Evolutionary conservation across 2,797 vertebrate species (phyloP), one percentile per base, ranked within the genome.

Genomic region (Danio kyathit): DNA sequence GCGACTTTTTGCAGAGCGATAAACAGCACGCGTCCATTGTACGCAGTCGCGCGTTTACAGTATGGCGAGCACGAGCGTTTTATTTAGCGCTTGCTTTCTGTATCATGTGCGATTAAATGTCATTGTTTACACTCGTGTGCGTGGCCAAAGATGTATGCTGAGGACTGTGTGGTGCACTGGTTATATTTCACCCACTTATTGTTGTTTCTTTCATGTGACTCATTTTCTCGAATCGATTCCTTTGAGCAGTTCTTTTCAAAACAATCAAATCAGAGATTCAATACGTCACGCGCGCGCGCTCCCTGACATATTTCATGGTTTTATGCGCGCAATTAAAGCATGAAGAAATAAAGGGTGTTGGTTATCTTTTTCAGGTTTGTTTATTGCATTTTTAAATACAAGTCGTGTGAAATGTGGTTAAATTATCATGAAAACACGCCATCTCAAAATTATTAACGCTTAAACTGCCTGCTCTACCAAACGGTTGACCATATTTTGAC

Each of bases 111-210:
- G 40, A 3, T 40, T 10, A 67, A 76, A 40, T 59, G 66, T 54
- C 69, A 76, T 87, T 88, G 85, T 87, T 87, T 86, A 87, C 84
- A 80, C 70, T 85, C 51, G 48, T 40, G 77, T 85, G 78, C 69
- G 83, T 76, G 81, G 74, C 83, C 77, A 80, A 70, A 56, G 59
- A 49, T 41, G 77, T 81, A 75, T 80, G 80, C 64, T 84, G 80
- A 74, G 76, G 74, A 14, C 54, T 61, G 56, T 12, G 54, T 74
- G 70, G 64, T 60, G 72, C 65, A 80, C 56, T 19, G 4, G 41
- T 52, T 61, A 16, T 21, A 67, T 66, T 16, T 56, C 29, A 64
- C 54, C 17, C 57, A 59, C 11, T 21, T 17, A 54, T 69, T 83
- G 57, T 63, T 63, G 40, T 13, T 11, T 8, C 13, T 56, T 29